phyloP scores from a whole-genome alignment of 2,113 vertebrate genomes.

The Calidris pugnax region DNA sequence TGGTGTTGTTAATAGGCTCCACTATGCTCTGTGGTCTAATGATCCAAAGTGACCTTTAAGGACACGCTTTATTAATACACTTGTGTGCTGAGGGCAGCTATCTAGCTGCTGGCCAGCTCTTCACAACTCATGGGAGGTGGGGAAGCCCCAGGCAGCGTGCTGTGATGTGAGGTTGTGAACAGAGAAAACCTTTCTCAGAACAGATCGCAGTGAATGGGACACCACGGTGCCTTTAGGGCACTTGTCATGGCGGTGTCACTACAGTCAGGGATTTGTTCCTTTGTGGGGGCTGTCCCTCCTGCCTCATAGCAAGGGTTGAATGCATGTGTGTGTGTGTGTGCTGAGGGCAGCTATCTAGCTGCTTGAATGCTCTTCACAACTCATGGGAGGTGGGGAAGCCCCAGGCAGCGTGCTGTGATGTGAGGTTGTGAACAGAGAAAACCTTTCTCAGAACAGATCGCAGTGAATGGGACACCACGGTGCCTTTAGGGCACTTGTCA shows the following conservation, averaged over 20 bases:
- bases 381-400: not conserved
- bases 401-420: not conserved
- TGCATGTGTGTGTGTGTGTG: not conserved
- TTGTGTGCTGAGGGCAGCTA: not conserved
- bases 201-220: not conserved
- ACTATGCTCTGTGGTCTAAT: not conserved
- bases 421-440: not conserved
- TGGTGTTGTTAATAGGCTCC: not conserved
- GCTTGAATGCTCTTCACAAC: not conserved
- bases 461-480: not conserved
- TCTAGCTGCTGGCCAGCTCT: not conserved
- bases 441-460: not conserved
- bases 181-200: not conserved
- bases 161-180: not conserved
- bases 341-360: not conserved
- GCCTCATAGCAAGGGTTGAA: not conserved
- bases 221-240: not conserved
- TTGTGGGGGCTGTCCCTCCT: not conserved
- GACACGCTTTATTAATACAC: rapidly evolving
- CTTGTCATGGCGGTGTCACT: not conserved
- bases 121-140: not conserved
- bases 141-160: not conserved
- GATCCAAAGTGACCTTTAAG: not conserved
- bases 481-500: not conserved
- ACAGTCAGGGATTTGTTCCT: not conserved